Evolutionary conservation across 2,113 vertebrate species (phyloP).

Genomic region (Planiliza haematocheilus): DNA sequence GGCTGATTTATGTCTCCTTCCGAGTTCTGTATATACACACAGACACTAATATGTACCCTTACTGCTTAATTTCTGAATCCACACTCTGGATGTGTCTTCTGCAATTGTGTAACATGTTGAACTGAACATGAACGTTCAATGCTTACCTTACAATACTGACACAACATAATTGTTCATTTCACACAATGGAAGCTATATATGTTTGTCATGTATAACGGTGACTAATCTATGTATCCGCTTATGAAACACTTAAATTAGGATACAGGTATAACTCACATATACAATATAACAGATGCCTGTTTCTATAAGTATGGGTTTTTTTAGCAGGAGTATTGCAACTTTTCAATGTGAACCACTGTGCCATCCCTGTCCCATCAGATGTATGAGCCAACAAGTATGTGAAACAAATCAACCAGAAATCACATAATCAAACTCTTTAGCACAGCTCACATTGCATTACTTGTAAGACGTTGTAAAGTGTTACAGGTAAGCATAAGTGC

Average conservation of each 20-base stretch:
- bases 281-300: conserved; percentile 19
- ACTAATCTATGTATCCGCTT: conserved; percentile 37
- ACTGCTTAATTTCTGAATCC: conserved; percentile 24
- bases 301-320: conserved; percentile 41
- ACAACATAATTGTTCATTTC: conserved; percentile 16
- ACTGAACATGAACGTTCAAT: neutral
- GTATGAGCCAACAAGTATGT: conserved; percentile 24
- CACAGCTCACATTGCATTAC: conserved; percentile 46
- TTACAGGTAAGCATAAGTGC: conserved; percentile 60
- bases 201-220: conserved; percentile 35
- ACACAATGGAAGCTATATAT: conserved; percentile 36
- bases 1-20: neutral
- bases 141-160: conserved; percentile 23
- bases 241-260: conserved; percentile 16
- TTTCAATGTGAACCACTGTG: conserved; percentile 39
- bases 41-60: conserved; percentile 19
- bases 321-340: conserved; percentile 14
- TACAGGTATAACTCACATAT: conserved; percentile 8
- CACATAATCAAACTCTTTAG: conserved; percentile 35
- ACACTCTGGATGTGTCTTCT: conserved; percentile 40
- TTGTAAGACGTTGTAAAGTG: conserved; percentile 48
- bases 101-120: conserved; percentile 22
- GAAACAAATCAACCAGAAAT: neutral
- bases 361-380: conserved; percentile 56
- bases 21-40: conserved; percentile 34